Conservation (phyloP, 1,140 invertebrate genomes). For the Lanistes nyassanus region DNA sequence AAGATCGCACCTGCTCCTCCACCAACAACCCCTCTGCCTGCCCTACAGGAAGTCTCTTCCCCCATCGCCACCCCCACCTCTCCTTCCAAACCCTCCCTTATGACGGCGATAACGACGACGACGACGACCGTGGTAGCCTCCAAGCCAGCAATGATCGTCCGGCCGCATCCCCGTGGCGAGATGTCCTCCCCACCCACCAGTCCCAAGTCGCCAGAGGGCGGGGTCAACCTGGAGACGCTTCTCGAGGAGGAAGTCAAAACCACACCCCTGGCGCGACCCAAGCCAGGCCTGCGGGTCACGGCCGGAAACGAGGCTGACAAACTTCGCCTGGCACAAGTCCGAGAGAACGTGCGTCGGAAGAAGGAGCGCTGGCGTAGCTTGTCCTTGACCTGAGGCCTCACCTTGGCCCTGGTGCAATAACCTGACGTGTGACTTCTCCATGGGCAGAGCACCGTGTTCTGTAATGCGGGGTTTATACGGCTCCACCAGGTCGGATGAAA, state of each 20-base stretch:
- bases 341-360: constrained; percentile 35
- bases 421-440: no score
- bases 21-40: background rate
- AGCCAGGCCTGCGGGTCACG: background rate
- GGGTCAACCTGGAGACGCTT: background rate
- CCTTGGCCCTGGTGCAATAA: no score
- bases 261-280: background rate
- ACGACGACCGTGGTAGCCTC: background rate
- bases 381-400: constrained; percentile 6
- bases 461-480: no score
- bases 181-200: background rate
- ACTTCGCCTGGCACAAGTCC: constrained; percentile 19
- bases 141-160: constrained; percentile 17
- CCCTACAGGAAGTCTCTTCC: background rate
- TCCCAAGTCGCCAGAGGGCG: background rate
- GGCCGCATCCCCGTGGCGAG: background rate
- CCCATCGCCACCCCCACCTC: background rate
- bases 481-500: no score
- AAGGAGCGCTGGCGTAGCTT: constrained; percentile 36
- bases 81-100: background rate
- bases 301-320: constrained; percentile 5
- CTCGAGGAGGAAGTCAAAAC: constrained; percentile 1
- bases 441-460: no score
- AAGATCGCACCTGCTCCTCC: background rate
- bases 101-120: no score